These are phyloP conservation scores for Chlorops oryzae DNA, from an alignment of 1,140 invertebrate genomes.

Conservation along the genomic window DNA sequence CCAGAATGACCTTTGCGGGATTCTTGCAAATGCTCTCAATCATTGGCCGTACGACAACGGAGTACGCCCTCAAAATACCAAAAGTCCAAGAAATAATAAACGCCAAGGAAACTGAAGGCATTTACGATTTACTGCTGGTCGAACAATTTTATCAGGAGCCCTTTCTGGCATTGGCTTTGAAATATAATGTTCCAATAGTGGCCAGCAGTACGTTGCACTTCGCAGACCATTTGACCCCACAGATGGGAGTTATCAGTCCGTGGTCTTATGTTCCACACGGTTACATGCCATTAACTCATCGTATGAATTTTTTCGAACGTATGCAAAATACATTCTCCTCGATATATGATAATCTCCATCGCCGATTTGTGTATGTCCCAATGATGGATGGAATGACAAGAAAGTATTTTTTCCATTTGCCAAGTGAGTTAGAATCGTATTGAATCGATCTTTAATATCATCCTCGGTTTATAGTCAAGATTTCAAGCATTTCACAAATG, in stretches of 20 bases:
- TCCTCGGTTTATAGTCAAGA: constrained; percentile 5
- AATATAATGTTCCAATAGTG: constrained; percentile 45
- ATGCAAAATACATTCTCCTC: constrained; percentile 23
- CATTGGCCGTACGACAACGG: constrained; percentile 27
- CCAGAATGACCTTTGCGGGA: constrained; percentile 30
- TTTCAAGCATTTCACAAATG: constrained; percentile 48
- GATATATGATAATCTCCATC: constrained; percentile 20
- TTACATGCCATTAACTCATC: constrained; percentile 26
- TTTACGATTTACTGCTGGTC: constrained; percentile 47
- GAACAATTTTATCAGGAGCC: constrained; percentile 48
- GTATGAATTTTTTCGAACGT: constrained; percentile 46
- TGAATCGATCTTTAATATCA: background rate
- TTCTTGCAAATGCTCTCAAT: constrained; percentile 40
- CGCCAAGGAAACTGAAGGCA: constrained; percentile 28
- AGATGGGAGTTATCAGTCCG: constrained; percentile 33
- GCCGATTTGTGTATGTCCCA: constrained; percentile 32
- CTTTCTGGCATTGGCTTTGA: constrained; percentile 40
- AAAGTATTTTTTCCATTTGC: constrained; percentile 37
- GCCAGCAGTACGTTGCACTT: constrained; percentile 36
- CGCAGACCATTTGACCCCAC: constrained; percentile 34
- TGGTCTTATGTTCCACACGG: constrained; percentile 42
- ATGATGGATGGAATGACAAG: constrained; percentile 41
- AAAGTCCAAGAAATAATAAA: constrained; percentile 42
- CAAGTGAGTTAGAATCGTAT: constrained; percentile 15
- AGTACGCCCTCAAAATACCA: constrained; percentile 40